These are phyloP conservation scores for Vesta saturnalis DNA, from an alignment of 2,888 invertebrate species.

Conservation along the genomic window DNA sequence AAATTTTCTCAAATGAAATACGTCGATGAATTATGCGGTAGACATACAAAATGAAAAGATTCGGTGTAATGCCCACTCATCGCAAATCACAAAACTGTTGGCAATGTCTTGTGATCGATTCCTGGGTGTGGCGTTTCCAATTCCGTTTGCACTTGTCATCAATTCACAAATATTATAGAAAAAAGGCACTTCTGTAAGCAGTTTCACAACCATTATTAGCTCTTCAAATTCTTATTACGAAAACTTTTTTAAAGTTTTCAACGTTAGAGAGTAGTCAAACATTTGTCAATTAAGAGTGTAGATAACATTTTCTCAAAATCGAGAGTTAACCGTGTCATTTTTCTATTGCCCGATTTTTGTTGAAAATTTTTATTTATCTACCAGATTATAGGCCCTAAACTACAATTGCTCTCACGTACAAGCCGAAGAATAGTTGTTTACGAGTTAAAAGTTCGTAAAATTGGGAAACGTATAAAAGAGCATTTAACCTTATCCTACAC, in stretches of 20 bases:
- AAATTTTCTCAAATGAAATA: not conserved
- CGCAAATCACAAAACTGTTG: constrained; percentile 46
- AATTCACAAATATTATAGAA: constrained; percentile 36
- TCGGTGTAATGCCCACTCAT: constrained; percentile 42
- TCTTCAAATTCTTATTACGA: not conserved
- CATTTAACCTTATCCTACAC: not conserved
- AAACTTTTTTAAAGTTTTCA: not conserved
- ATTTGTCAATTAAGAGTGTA: not conserved
- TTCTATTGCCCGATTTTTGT: not conserved
- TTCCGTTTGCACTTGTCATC: constrained; percentile 44
- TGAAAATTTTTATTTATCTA: constrained; percentile 3
- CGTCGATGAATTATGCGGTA: not conserved
- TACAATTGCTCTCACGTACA: constrained; percentile 33
- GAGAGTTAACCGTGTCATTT: not conserved
- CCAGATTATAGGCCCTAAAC: not conserved
- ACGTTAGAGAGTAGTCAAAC: not conserved
- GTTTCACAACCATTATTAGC: not conserved
- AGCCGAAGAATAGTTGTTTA: constrained; percentile 39
- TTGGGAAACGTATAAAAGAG: constrained; percentile 30
- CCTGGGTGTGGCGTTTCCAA: constrained; percentile 47
- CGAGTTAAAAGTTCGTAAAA: constrained; percentile 39
- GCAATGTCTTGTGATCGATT: constrained; percentile 47
- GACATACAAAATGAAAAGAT: constrained; percentile 7
- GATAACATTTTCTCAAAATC: no score
- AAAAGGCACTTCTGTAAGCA: not conserved